Evolutionary conservation across 2,888 invertebrate genomes (phyloP), one percentile per base, ranked within the genome.

Genomic region (Mellilla xanthometata): DNA sequence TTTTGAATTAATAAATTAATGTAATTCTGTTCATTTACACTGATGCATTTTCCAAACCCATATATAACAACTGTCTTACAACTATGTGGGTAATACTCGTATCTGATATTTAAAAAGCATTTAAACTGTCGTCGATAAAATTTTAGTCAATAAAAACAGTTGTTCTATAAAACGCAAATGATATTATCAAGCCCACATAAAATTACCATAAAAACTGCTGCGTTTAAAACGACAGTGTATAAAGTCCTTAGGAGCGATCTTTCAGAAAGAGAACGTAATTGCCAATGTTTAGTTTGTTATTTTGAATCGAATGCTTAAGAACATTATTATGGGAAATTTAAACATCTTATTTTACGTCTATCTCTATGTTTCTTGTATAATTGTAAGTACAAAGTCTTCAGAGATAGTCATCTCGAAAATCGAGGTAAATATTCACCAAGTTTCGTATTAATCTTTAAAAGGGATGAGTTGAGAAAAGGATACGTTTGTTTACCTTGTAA

Each of bases 281-380:
- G 35, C 32, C 32, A 13, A 41, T 45, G 38, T 38, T 45, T 32
- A 41, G 31, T 39, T 46, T 48, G 44, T 47, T 34, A 49, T 39
- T 46, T 38, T 38, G 27, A 35, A 36, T 35, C 11, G 29, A 34
- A 46, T 39, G 9, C 34, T 39, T 30, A 27, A 47, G 32, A 35
- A 41, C 40, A 47, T 47, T 28, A 47, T 41, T 33, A 38, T 7
- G 29, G 27, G 39, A 41, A 15, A 24, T 38, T 47, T 12, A 38
- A 36, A 32, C 31, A 32, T 26, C 11, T 47, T 41, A 47, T 40
- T 40, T 35, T 19, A 36, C 35, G 26, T 13, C 19, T 10, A 28
- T 35, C 12, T 26, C 27, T 35, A 31, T 40, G 40, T 32, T 27
- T 36, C 27, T 13, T 23, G 12, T 38, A 19, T 36, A 38, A 30